These are phyloP conservation scores for Aix galericulata DNA, from an alignment of 2,113 vertebrate species.

Conservation along the genomic window DNA sequence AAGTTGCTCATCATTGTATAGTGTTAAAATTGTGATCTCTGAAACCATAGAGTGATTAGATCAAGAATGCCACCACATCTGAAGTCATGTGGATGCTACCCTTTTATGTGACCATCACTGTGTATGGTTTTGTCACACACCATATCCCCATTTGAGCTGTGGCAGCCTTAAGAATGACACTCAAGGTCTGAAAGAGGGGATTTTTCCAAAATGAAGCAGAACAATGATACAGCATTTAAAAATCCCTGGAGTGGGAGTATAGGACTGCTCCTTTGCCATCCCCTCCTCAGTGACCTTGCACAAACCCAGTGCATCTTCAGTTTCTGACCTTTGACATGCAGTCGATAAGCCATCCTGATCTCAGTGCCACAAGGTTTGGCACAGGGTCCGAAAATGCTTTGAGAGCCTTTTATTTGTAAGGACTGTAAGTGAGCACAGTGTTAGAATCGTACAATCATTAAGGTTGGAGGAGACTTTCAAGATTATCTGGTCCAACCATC, in stretches of 20 bases:
- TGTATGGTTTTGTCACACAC: background rate
- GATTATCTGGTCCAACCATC: no score
- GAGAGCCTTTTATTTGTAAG: rapidly evolving
- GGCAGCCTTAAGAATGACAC: background rate
- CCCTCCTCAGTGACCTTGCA: background rate
- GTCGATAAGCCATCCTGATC: background rate
- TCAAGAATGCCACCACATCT: background rate
- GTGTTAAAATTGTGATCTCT: background rate
- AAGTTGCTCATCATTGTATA: background rate
- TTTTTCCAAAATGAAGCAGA: conserved; percentile 22
- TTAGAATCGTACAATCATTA: background rate
- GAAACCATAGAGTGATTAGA: background rate
- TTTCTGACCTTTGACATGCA: background rate
- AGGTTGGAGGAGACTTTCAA: no score
- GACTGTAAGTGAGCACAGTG: background rate
- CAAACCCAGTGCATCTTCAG: background rate
- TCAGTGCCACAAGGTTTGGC: background rate
- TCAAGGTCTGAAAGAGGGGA: background rate
- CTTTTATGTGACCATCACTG: background rate
- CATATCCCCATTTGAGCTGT: background rate
- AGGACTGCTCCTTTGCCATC: background rate
- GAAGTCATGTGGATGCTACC: background rate
- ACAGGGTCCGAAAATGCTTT: background rate
- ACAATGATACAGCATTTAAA: background rate
- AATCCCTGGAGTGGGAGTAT: background rate